Percentiles rank a stretch among this genome's conserved stretches.
Conservation (phyloP, 2,888 invertebrate species). For the Perizoma affinitatum region DNA sequence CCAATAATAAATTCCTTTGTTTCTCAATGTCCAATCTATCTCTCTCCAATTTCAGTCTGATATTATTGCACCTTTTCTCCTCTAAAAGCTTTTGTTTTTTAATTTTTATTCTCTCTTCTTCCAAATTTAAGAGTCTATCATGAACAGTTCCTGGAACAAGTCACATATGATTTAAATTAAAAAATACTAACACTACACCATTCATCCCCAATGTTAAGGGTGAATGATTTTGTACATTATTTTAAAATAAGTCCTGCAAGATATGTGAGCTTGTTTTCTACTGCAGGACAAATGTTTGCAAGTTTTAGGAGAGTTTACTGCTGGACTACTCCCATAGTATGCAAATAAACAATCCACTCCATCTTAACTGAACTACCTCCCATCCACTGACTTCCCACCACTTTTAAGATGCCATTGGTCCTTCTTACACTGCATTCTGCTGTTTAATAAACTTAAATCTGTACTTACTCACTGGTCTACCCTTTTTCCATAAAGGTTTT, state of each 20-base stretch:
- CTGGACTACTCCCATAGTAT: no score
- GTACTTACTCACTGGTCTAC: constrained; percentile 53
- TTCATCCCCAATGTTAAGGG: no score
- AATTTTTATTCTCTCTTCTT: constrained; percentile 65
- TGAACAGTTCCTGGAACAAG: constrained; percentile 45
- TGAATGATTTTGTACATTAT: no score
- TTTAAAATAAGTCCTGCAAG: no score
- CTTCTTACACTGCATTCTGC: no score
- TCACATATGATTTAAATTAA: neutral
- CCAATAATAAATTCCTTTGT: constrained; percentile 60
- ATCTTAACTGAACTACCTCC: no score
- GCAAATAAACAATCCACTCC: no score
- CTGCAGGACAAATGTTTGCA: no score
- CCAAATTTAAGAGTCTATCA: constrained; percentile 60
- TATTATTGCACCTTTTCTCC: constrained; percentile 66
- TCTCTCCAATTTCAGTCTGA: constrained; percentile 63
- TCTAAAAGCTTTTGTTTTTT: constrained; percentile 66
- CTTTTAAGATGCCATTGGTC: no score
- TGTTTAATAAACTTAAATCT: neutral
- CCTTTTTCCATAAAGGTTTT: constrained; percentile 62
- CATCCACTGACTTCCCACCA: no score
- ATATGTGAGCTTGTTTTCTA: no score
- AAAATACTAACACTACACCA: neutral
- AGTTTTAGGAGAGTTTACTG: no score
- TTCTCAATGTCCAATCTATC: constrained; percentile 64